A percentile compares a stretch with the other conserved stretches of the same genome.
These are phyloP conservation scores for Carassius auratus DNA, from an alignment of 2,113 vertebrate genomes.

Conservation along the genomic window DNA sequence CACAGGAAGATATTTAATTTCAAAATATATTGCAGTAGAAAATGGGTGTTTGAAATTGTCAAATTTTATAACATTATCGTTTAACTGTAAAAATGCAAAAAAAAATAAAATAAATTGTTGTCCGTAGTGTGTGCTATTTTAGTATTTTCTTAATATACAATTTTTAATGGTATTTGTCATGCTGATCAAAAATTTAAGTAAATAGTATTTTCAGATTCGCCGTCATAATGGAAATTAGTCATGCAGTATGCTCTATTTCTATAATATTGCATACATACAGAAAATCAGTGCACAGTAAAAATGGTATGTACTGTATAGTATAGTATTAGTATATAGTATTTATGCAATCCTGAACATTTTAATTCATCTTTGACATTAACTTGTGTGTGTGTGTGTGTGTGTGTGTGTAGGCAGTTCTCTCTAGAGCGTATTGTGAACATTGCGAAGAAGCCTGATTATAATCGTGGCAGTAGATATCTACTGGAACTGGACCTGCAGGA, in stretches of 20 bases:
- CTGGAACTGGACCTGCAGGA: constrained; percentile 88
- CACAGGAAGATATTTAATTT: too few species aligned
- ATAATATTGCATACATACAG: not conserved
- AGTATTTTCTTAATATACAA: constrained; percentile 2
- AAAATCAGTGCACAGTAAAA: not conserved
- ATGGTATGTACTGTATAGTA: not conserved
- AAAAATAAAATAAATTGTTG: too few species aligned
- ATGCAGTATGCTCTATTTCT: not conserved
- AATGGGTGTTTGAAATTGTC: too few species aligned
- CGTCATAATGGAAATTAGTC: not conserved
- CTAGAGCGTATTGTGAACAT: constrained; percentile 83
- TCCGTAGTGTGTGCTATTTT: too few species aligned
- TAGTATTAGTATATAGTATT: not conserved
- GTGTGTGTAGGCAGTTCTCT: constrained; percentile 76
- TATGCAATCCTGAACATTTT: not conserved
- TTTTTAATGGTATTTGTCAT: not conserved
- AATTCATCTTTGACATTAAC: not conserved
- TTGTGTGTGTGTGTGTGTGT: not conserved
- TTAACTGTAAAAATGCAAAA: not conserved
- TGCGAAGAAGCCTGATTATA: constrained; percentile 83
- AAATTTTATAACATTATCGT: not conserved
- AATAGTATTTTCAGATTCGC: too few species aligned
- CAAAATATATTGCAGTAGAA: not conserved
- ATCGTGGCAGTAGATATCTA: constrained; percentile 85
- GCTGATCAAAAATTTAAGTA: not conserved